phyloP scores from a whole-genome alignment of 2,113 vertebrate species.

The Pangasianodon hypophthalmus region DNA sequence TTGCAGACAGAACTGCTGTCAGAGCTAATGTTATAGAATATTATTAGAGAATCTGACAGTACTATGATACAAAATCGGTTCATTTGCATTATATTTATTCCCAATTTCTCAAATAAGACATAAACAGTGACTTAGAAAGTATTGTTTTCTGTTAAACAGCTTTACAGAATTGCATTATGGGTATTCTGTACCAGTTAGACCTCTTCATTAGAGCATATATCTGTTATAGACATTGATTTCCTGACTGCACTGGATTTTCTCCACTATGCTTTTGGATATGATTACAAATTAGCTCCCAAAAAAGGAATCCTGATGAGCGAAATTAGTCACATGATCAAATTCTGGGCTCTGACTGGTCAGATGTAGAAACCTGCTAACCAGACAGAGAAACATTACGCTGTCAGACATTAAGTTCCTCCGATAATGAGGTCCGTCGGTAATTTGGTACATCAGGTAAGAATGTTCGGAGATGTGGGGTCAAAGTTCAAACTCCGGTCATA shows the following conservation, averaged over 20 bases:
- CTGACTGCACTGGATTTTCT: background rate
- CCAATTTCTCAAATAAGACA: background rate
- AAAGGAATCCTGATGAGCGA: background rate
- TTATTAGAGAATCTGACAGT: too few species aligned
- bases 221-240: background rate
- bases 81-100: background rate
- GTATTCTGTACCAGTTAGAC: background rate
- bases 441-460: background rate
- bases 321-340: background rate
- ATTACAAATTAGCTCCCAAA: background rate
- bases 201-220: background rate
- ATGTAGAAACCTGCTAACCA: background rate
- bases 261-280: background rate
- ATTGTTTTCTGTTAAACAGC: background rate
- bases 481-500: background rate
- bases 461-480: background rate
- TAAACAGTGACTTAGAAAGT: background rate
- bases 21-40: too few species aligned
- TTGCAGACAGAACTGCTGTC: too few species aligned
- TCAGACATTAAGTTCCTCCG: background rate
- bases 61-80: background rate
- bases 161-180: background rate
- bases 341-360: slow-evolving; percentile 7
- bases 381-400: background rate
- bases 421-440: background rate